phyloP scores from a whole-genome alignment of 1,140 invertebrate species.

The Drosophila tristis region DNA sequence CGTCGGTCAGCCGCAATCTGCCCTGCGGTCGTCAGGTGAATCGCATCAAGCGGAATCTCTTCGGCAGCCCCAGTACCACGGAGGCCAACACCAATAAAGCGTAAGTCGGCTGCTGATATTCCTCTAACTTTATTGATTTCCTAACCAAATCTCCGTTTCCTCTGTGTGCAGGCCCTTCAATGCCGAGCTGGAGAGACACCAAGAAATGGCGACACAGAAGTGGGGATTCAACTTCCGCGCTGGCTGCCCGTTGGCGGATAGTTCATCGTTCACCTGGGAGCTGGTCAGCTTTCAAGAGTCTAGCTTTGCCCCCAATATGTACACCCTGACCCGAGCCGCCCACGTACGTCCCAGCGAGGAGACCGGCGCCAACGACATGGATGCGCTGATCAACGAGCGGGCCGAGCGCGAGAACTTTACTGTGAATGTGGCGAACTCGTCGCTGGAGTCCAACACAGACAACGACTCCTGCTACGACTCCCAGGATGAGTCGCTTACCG shows the following conservation, averaged over 20 bases:
- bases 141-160: conserved; percentile 1
- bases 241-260: conserved; percentile 64
- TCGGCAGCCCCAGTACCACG: conserved; percentile 55
- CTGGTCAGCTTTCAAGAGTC: conserved; percentile 77
- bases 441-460: conserved; percentile 65
- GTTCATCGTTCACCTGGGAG: conserved; percentile 73
- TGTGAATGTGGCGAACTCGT: conserved; percentile 49
- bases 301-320: conserved; percentile 72
- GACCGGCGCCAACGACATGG: conserved; percentile 53
- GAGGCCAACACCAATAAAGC: conserved; percentile 50
- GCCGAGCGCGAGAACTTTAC: conserved; percentile 76
- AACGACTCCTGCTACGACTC: conserved; percentile 74
- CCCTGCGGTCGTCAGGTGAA: conserved; percentile 69
- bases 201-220: conserved; percentile 72
- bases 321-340: conserved; percentile 79
- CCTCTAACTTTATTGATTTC: neutral
- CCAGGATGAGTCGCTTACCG: conserved; percentile 56
- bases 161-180: conserved; percentile 51
- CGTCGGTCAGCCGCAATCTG: conserved; percentile 61
- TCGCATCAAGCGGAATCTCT: conserved; percentile 80
- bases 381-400: conserved; percentile 69
- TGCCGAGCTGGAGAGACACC: conserved; percentile 73
- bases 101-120: conserved; percentile 51
- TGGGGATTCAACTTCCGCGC: conserved; percentile 83
- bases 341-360: conserved; percentile 62